A percentile compares a stretch with the other conserved stretches of the same genome.
Evolutionary conservation across 2,113 vertebrate genomes (phyloP).

Genomic region (Eptesicus fuscus): DNA sequence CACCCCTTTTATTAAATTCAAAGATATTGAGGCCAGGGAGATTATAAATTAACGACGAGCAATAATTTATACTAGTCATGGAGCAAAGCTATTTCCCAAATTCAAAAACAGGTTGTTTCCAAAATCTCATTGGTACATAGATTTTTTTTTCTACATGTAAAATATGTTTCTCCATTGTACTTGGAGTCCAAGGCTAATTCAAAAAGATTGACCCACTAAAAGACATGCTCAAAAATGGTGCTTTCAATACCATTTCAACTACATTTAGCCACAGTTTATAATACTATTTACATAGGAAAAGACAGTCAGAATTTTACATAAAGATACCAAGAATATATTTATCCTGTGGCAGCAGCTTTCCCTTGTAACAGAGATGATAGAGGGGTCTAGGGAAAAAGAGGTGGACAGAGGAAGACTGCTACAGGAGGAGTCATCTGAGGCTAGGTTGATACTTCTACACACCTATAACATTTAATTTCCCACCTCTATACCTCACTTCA

Average conservation of each 20-base stretch:
- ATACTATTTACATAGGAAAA: not conserved
- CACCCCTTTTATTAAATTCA: not conserved
- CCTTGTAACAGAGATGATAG: not conserved
- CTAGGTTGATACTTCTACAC: not conserved
- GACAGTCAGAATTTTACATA: not conserved
- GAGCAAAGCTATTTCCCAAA: conserved; percentile 1
- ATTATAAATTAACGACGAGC: conserved; percentile 4
- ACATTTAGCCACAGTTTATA: not conserved
- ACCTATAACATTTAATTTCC: not conserved
- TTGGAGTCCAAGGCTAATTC: not conserved
- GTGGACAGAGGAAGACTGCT: too few relatives aligned
- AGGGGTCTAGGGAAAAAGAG: not conserved
- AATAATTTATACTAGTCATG: not conserved
- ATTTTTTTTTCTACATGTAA: not conserved
- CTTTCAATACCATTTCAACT: not conserved
- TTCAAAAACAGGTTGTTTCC: not conserved
- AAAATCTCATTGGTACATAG: conserved; percentile 14
- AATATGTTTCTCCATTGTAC: conserved; percentile 4
- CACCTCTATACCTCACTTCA: not conserved
- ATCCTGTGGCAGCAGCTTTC: not conserved
- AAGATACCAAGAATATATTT: not conserved
- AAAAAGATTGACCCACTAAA: not conserved
- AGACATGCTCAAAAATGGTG: not conserved
- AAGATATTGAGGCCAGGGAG: not conserved
- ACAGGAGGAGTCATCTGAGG: not conserved